These are phyloP conservation scores for Selene dorsalis DNA, from an alignment of 2,797 vertebrate species.

Conservation along the genomic window DNA sequence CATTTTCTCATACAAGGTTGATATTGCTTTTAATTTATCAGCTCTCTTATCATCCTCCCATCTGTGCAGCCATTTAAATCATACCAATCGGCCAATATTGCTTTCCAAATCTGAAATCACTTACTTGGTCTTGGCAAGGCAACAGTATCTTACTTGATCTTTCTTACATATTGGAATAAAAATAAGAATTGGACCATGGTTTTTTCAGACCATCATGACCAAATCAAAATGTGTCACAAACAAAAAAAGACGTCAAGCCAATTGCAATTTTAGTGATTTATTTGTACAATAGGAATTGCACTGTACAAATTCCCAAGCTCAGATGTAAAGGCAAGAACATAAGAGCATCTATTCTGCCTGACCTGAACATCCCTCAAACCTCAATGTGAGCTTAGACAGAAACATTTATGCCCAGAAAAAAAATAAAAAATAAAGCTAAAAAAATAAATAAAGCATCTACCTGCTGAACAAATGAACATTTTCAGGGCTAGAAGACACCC, in stretches of 20 bases:
- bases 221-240: conserved; percentile 23
- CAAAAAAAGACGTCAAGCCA: conserved; percentile 39
- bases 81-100: conserved; percentile 41
- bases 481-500: conserved; percentile 57
- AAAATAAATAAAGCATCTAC: conserved; percentile 69
- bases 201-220: background rate
- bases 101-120: conserved; percentile 38
- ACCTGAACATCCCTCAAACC: conserved; percentile 75
- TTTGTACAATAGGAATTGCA: conserved; percentile 84
- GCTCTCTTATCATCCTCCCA: conserved; percentile 38
- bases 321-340: conserved; percentile 74
- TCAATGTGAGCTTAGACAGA: conserved; percentile 67
- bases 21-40: conserved; percentile 12
- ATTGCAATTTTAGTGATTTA: conserved; percentile 86
- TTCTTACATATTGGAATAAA: conserved; percentile 24
- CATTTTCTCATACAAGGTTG: background rate
- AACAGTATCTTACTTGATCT: conserved; percentile 23
- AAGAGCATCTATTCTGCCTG: conserved; percentile 64
- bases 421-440: conserved; percentile 37
- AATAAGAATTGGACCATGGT: background rate
- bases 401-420: conserved; percentile 40
- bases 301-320: conserved; percentile 79
- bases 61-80: conserved; percentile 61
- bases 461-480: conserved; percentile 47
- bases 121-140: conserved; percentile 34